Evolutionary conservation across 1,140 invertebrate genomes (phyloP).

Genomic region (Ylistrum balloti): DNA sequence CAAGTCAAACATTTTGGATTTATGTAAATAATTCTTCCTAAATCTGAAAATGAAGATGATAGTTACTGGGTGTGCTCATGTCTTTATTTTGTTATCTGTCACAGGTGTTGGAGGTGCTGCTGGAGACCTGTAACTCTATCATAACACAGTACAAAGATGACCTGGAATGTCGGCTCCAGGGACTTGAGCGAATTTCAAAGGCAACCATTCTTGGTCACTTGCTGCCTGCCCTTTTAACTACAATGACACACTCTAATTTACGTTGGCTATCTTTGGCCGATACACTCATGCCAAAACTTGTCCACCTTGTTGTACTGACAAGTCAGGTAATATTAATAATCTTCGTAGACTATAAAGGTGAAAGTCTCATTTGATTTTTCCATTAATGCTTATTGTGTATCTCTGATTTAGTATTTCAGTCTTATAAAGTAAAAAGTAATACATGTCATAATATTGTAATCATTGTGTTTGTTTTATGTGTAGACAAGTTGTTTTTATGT

Average conservation of each 20-base stretch:
- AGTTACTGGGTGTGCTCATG: no score
- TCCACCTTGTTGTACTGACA: slow-evolving; percentile 77
- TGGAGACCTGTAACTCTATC: slow-evolving; percentile 75
- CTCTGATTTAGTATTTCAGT: no score
- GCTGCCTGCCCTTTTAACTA: slow-evolving; percentile 79
- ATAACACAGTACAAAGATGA: slow-evolving; percentile 72
- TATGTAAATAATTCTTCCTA: no score
- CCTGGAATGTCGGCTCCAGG: slow-evolving; percentile 75
- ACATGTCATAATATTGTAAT: no score
- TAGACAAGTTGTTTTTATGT: no score
- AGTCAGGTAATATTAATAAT: slow-evolving; percentile 80
- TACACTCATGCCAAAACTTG: slow-evolving; percentile 79
- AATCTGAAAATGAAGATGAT: no score
- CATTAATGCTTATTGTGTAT: no score
- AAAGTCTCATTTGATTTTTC: no score
- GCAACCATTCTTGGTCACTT: slow-evolving; percentile 80
- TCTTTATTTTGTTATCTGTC: not conserved
- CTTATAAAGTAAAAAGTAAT: no score
- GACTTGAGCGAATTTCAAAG: slow-evolving; percentile 79
- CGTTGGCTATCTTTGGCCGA: slow-evolving; percentile 76
- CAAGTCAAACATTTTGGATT: not conserved
- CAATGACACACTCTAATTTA: slow-evolving; percentile 78
- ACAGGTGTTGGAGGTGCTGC: slow-evolving; percentile 79
- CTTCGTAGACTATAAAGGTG: no score
- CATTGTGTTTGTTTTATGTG: no score